phyloP scores from a whole-genome alignment of 2,113 vertebrate species.

The Pyrgilauda ruficollis region DNA sequence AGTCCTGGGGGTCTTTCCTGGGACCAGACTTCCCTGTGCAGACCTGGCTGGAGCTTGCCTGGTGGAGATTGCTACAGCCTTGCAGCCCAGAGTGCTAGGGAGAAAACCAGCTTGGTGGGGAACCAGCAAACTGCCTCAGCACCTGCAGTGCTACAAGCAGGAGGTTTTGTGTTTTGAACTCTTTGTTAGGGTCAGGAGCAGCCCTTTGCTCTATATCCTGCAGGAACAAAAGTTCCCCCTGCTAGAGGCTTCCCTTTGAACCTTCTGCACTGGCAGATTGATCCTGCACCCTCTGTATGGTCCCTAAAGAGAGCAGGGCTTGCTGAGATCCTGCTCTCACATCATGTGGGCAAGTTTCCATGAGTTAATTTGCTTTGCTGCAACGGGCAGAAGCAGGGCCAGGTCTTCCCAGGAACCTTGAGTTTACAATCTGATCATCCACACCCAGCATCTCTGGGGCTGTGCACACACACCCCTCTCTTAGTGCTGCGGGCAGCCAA shows the following conservation, averaged over 20 bases:
- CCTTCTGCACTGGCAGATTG: neutral
- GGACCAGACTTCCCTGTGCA: neutral
- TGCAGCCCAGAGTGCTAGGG: neutral
- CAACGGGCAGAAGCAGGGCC: neutral
- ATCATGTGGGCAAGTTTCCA: neutral
- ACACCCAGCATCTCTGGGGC: slow-evolving; percentile 40
- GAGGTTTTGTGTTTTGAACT: neutral
- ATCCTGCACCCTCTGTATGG: neutral
- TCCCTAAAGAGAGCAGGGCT: neutral
- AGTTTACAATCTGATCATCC: neutral
- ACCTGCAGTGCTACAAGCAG: neutral
- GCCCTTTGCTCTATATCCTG: neutral
- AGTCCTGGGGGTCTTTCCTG: neutral
- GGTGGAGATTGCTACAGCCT: neutral
- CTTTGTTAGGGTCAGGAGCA: neutral
- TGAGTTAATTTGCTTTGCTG: neutral
- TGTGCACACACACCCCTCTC: slow-evolving; percentile 10
- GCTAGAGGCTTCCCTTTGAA: neutral
- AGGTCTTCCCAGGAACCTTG: neutral
- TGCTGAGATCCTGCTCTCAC: neutral
- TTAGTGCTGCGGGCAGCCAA: neutral
- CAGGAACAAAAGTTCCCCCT: neutral
- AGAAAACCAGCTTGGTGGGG: neutral
- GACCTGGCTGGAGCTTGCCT: neutral
- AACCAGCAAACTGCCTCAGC: neutral